Conservation (phyloP, 1,140 invertebrate genomes). For the Hyles vespertilio region DNA sequence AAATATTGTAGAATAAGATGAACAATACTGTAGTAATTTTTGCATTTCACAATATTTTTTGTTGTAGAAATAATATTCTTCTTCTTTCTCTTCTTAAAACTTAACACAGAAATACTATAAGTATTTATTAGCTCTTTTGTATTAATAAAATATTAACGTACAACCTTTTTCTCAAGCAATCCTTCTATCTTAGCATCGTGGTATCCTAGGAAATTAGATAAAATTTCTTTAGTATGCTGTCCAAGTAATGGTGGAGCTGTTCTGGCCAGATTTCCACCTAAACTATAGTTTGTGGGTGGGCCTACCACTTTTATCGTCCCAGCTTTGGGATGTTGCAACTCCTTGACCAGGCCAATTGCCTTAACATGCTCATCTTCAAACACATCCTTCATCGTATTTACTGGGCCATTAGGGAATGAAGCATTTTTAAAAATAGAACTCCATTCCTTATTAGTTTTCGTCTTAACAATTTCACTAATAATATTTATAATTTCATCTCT, state of each 20-base stretch:
- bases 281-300: conserved; percentile 89
- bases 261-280: conserved; percentile 81
- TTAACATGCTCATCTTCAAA: conserved; percentile 92
- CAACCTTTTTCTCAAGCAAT: conserved; percentile 60
- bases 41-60: too few species aligned
- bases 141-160: conserved; percentile 26
- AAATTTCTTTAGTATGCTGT: conserved; percentile 89
- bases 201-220: conserved; percentile 84
- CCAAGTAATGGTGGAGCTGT: conserved; percentile 90
- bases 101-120: too few species aligned
- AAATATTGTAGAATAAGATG: too few species aligned
- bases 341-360: conserved; percentile 85
- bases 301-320: conserved; percentile 89
- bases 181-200: conserved; percentile 77
- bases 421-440: conserved; percentile 81
- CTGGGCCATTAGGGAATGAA: conserved; percentile 91
- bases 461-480: conserved; percentile 78
- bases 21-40: too few species aligned
- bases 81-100: too few species aligned
- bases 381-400: conserved; percentile 91
- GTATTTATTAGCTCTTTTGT: too few species aligned
- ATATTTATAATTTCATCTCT: conserved; percentile 81
- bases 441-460: conserved; percentile 88
- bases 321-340: conserved; percentile 82
- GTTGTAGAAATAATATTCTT: too few species aligned